Evolutionary conservation across 2,888 invertebrate genomes (phyloP).

Genomic region (Caenorhabditis uteleia): DNA sequence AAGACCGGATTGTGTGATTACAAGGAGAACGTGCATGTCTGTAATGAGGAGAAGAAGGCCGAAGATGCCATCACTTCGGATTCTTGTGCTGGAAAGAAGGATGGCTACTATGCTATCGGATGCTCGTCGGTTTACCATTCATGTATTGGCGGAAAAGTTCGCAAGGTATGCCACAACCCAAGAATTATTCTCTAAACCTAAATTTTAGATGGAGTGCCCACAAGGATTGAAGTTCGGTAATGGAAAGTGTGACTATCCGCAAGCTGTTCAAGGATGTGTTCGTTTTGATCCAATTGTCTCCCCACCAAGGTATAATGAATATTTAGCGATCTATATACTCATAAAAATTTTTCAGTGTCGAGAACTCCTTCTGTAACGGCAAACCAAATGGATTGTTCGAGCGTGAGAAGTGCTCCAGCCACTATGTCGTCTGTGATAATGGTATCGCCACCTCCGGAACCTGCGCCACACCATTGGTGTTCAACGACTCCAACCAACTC

Average conservation of each 20-base stretch:
- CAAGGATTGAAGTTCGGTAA: constrained; percentile 34
- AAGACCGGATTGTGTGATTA: constrained; percentile 50
- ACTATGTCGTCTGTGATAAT: constrained; percentile 39
- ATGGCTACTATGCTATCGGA: constrained; percentile 53
- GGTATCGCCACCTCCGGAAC: constrained; percentile 17
- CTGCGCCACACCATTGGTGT: constrained; percentile 30
- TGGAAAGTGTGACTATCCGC: constrained; percentile 27
- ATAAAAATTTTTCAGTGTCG: constrained; percentile 12
- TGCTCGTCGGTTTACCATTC: constrained; percentile 49
- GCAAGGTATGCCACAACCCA: constrained; percentile 12
- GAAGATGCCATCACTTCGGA: constrained; percentile 3
- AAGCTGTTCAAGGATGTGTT: constrained; percentile 32
- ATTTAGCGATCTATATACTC: neutral
- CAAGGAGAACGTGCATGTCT: constrained; percentile 30
- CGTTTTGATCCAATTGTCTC: constrained; percentile 1
- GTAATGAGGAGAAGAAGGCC: constrained; percentile 8
- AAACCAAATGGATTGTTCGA: constrained; percentile 28
- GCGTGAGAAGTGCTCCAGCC: constrained; percentile 22
- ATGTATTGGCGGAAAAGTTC: constrained; percentile 39
- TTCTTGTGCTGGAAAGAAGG: constrained; percentile 51
- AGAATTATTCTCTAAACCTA: neutral
- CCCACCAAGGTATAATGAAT: constrained; percentile 25
- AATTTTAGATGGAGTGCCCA: constrained; percentile 35
- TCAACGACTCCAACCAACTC: constrained; percentile 15
- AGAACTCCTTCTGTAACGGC: constrained; percentile 27